Base-by-base conservation (phyloP, 2,888 invertebrate species). In the Tachystola acroxantha region DNA sequence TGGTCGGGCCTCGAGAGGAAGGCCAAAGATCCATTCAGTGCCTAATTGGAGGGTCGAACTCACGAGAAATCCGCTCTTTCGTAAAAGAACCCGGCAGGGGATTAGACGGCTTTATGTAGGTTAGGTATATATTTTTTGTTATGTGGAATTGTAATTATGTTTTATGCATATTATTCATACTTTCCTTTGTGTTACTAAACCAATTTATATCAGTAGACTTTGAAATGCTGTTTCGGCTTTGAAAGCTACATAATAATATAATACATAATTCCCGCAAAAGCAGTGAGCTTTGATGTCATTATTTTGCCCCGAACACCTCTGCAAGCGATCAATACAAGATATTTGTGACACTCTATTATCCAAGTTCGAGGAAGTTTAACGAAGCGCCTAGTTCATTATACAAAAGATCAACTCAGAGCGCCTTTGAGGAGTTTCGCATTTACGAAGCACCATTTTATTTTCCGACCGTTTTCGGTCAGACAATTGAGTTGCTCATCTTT, bases 1-100 rank as follows among this genome's bases (percentile, higher is more conserved):
- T 34, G 39, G 58, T 50, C 51, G n/a, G n/a, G n/a, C n/a, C n/a
- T n/a, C n/a, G 48, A 53, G 50, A 45, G 48, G 36, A 47, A 62
- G 51, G 54, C 40, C 50, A 62, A 60, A 57, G 47, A 50, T 59
- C 50, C 52, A 59, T 61, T 57, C 58, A 60, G 50, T 50, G 50
- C 55, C 52, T 75, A 73, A 73, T 73, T 77, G 68, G 70, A 63
- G 59, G 61, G 64, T 60, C 56, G 57, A 53, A 54, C 50, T 57
- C 53, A 53, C 49, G 53, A 59, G 52, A 64, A 70, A 63, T 53
- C 48, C 56, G 59, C 62, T 59, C 50, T 60, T 59, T 56, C 55
- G 48, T 46, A 58, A 58, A 42, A 47, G 48, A 54, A 48, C 40
- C 52, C 43, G 52, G 53, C 51, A 39, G 42, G 42, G 53, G 50